Base-by-base conservation (phyloP, 2,113 vertebrate genomes). In the Microcebus tavaratra region DNA sequence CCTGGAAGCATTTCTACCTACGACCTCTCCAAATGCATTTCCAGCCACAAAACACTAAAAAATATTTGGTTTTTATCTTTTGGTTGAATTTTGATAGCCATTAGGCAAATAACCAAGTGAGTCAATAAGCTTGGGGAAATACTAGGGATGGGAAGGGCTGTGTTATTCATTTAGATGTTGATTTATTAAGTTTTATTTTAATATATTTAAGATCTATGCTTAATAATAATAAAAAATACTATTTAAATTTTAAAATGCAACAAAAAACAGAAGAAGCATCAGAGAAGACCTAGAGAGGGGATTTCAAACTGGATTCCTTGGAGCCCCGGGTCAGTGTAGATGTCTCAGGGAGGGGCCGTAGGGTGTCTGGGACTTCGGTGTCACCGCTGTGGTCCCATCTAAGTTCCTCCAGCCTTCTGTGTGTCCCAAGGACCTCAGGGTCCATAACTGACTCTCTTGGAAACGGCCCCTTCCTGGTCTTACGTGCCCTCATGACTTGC, bases 321-420 rank as follows among this genome's bases (percentile, higher is more conserved):
- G 48, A 91, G 27, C 25, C 50, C 36, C 55, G 18, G 31, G 18
- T 70, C 31, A 21, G 23, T n/a, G 29, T 29, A 36, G 0, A 31
- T 12, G 29, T 3, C 29, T 73, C 5, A 4, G 59, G 48, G n/a
- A 61, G 55, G 29, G 20, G 7, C 4, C 0, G 0, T 2, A 0
- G 67, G 45, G 45, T 21, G 3, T 10, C 31, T 25, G 25, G n/a
- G 85, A 39, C 6, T 29, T 70, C 42, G 2, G 4, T 14, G 39
- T 55, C 15, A 25, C 73, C 27, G 4, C 6, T 61, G 3, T 81
- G 36, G 34, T 53, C 29, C 10, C 21, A 23, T 13, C 17, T 36
- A 15, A n/a, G 9, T 39, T 45, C 13, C 45, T n/a, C 25, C 15
- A 17, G 31, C n/a, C 36, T 90, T 89, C 45, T 45, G 18, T 0